These are phyloP conservation scores for Tyria jacobaeae DNA, from an alignment of 2,888 invertebrate genomes.

Conservation along the genomic window DNA sequence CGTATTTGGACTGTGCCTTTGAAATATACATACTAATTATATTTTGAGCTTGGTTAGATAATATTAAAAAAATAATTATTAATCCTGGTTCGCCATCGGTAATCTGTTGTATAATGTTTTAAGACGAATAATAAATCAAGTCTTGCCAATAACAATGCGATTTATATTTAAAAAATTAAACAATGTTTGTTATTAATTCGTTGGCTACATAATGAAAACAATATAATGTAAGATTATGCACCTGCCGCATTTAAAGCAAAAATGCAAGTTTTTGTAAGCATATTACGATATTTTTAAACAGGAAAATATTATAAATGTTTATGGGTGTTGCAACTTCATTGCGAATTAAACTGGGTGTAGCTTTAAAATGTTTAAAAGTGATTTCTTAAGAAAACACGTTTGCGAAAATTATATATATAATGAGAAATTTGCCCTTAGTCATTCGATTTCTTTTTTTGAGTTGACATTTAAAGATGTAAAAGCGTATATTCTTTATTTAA, in stretches of 20 bases:
- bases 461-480: conserved; percentile 48
- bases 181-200: conserved; percentile 45
- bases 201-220: conserved; percentile 39
- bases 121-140: conserved; percentile 22
- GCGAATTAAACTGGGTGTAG: conserved; percentile 24
- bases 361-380: conserved; percentile 24
- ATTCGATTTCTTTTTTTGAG: conserved; percentile 48
- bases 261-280: conserved; percentile 32
- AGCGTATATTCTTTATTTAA: conserved; percentile 32
- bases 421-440: conserved; percentile 49
- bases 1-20: not conserved
- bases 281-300: conserved; percentile 24
- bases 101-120: conserved; percentile 24
- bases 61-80: not conserved
- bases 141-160: conserved; percentile 40
- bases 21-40: not conserved
- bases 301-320: conserved; percentile 9
- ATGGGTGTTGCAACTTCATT: conserved; percentile 22
- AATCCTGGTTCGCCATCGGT: not conserved
- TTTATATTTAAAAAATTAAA: conserved; percentile 42
- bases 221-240: conserved; percentile 34
- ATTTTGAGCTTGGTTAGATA: not conserved
- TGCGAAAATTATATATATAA: conserved; percentile 28
- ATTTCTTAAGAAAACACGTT: conserved; percentile 38
- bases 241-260: conserved; percentile 42